Evolutionary conservation across 2,797 vertebrate genomes (phyloP).

Genomic region (Thripadectes ignobilis): DNA sequence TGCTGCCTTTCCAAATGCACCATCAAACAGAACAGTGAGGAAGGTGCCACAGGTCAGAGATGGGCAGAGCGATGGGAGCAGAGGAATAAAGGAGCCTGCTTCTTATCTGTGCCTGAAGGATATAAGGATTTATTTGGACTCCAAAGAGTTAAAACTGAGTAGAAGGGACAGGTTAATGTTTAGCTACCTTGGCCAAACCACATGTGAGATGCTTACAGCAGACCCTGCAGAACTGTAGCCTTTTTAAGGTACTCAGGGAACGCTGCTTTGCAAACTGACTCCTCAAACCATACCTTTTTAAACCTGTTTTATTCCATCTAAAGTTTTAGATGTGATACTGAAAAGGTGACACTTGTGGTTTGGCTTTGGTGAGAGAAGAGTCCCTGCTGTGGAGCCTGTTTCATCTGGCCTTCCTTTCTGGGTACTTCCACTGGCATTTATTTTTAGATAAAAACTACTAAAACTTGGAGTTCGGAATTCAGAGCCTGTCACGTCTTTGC

Average conservation of each 20-base stretch:
- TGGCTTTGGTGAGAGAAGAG: background rate
- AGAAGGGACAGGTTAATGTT: background rate
- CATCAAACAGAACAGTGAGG: background rate
- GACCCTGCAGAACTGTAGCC: background rate
- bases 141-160: background rate
- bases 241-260: background rate
- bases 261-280: background rate
- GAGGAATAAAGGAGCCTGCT: background rate
- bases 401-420: background rate
- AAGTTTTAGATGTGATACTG: background rate
- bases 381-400: background rate
- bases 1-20: background rate
- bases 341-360: background rate
- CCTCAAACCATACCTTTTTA: background rate
- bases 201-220: background rate
- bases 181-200: background rate
- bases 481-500: background rate
- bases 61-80: background rate
- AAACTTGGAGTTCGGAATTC: background rate
- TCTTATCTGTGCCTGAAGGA: background rate
- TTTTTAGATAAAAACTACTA: background rate
- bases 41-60: background rate
- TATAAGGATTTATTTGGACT: accelerated
- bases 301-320: background rate
- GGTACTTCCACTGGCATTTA: background rate